Evolutionary conservation across 2,113 vertebrate species (phyloP), one percentile per base, ranked within the genome.

Genomic region (Boulengeromyrus knoepffleri): DNA sequence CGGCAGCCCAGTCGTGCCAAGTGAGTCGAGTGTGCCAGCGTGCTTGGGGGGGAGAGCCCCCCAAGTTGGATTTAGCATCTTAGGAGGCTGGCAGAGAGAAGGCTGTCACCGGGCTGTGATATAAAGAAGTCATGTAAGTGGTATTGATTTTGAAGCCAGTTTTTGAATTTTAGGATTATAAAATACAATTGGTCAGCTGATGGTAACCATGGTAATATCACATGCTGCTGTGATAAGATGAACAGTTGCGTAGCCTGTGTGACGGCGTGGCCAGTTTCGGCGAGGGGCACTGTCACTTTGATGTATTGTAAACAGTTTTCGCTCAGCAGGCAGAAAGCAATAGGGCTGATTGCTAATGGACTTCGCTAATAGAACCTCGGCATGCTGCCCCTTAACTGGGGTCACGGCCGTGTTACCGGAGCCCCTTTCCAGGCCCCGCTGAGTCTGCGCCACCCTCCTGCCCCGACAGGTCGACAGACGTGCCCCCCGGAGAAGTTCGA

Each of bases 401-500:
- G 70, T 80, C 31, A 17, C 21, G 19, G 83, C 42, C 1, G 9
- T 6, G 46, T 12, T 47, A 46, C 46, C 17, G 45, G 42, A 21
- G 83, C 83, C 83, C 10, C 62, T 13, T 70, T 5, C n/a, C 62
- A 31, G 62, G 21, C 88, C 58, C 39, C 46, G 47, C 46, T 74
- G 21, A 50, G 21, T 46, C 49, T 46, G 27, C 49, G 45, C 0
- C 88, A 0, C 0, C 0, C 66, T 90, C 85, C 74, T 36, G 93
- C 91, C 90, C 90, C 95, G 94, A 50, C 95, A 97, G 98, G 96
- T 94, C 98, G 96, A 94, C 97, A 98, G 95, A 97, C 97, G 19
- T 99, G 98, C 90, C 97, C 97, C 4, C 95, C 97, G 2, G 97
- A 99, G 96, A 99, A 98, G 95, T 97, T 99, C 3, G 97, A 98